Evolutionary conservation across 2,797 vertebrate species (phyloP), one percentile per base, ranked within the genome.

Genomic region (Pelobates cultripes): DNA sequence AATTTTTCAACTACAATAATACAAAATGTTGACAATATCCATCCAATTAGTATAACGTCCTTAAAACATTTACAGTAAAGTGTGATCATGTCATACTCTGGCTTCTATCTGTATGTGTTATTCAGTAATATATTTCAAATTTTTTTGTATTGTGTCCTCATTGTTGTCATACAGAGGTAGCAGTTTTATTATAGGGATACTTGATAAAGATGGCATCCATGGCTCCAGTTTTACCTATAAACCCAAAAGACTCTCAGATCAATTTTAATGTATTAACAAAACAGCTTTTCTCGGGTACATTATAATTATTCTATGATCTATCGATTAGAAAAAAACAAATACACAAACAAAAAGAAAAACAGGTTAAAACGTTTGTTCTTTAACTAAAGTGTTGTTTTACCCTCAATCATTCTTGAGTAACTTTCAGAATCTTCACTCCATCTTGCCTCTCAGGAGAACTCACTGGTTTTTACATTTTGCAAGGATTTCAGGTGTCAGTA

Each of bases 401-500:
- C 43, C 28, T 4, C 14, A 3, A 17, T 63, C 55, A 47, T 44
- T 75, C 10, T 63, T 6, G 42, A 17, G 72, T 15, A 51, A 51
- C 57, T 64, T 3, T 5, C 43, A 42, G 57, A 63, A 13, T 12
- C 28, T 12, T 64, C 67, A 28, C 43, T 17, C 3, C 57, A 12
- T 17, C 57, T 13, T 61, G 13, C 47, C 42, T 61, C 66, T 60
- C 47, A 40, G 10, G 17, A 77, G 68, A 77, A 66, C 41, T 82
- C 66, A 45, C 7, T 9, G 51, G 55, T 73, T 73, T 74, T 86
- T 76, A 55, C 51, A 45, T 77, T 85, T 61, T n/a, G 6, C 4
- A 61, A 42, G 6, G 8, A 81, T 89, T 86, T 79, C 70, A 66
- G 43, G 64, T 17, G 12, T 88, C 86, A 85, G 66, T 85, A 80